Percentiles rank a stretch among this genome's conserved stretches.
These are phyloP conservation scores for Thamnaconus septentrionalis DNA, from an alignment of 2,113 vertebrate species.

Conservation along the genomic window DNA sequence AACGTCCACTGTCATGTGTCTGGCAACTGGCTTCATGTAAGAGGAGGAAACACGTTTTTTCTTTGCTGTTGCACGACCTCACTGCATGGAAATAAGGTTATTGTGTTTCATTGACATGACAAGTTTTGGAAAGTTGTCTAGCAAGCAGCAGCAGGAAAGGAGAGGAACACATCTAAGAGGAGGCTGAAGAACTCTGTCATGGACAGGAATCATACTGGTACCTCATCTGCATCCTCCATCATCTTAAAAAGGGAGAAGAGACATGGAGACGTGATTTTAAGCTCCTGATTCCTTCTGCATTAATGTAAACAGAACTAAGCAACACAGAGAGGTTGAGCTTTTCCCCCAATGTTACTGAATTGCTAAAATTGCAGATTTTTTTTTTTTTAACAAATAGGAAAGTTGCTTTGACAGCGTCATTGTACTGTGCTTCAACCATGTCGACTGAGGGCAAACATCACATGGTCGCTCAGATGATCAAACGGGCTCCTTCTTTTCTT, in stretches of 20 bases:
- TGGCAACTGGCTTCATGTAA: no score
- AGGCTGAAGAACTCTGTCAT: conserved; percentile 20
- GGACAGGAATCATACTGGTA: conserved; percentile 51
- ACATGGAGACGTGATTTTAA: conserved; percentile 4
- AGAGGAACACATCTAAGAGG: conserved; percentile 44
- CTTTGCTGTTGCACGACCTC: no score
- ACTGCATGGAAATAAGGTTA: neutral
- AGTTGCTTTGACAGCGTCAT: no score
- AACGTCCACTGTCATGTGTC: no score
- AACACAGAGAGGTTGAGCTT: no score
- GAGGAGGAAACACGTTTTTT: no score
- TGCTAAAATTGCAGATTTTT: no score
- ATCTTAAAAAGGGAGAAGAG: conserved; percentile 68
- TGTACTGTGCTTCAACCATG: no score
- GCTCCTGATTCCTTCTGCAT: neutral
- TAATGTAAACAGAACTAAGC: no score
- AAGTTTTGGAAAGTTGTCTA: neutral
- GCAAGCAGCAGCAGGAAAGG: conserved; percentile 18
- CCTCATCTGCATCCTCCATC: conserved; percentile 77
- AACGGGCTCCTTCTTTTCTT: neutral
- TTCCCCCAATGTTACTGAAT: no score
- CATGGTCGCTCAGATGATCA: conserved; percentile 4
- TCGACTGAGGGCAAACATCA: neutral
- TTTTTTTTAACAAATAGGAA: no score
- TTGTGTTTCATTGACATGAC: neutral